Conservation (phyloP, 2,888 invertebrate genomes). For the Corythucha ciliata region DNA sequence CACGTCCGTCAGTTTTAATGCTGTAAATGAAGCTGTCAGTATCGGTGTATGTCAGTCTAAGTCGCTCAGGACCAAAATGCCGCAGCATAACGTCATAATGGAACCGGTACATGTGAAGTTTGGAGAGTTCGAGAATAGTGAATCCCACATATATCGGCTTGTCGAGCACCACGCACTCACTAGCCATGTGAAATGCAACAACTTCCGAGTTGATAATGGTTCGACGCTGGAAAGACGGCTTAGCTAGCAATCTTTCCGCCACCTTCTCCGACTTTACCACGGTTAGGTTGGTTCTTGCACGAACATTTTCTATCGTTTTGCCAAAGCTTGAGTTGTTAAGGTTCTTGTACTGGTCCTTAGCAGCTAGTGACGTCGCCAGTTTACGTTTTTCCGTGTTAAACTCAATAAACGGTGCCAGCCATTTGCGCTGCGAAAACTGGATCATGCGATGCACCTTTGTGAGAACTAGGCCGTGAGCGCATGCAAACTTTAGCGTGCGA, state of each 20-base stretch:
- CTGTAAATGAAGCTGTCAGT: conserved; percentile 17
- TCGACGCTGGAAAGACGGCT: neutral
- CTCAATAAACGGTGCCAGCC: conserved; percentile 36
- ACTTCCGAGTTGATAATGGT: neutral
- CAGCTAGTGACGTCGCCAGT: conserved; percentile 38
- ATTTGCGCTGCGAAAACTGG: conserved; percentile 36
- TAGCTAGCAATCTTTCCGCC: neutral
- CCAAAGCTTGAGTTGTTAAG: conserved; percentile 41
- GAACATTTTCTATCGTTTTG: conserved; percentile 38
- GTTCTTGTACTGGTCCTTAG: conserved; percentile 41
- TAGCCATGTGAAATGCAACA: neutral
- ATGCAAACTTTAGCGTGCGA: neutral
- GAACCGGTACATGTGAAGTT: neutral
- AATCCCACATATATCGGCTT: neutral
- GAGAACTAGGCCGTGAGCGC: conserved; percentile 34
- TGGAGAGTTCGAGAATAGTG: neutral
- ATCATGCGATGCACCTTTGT: conserved; percentile 37
- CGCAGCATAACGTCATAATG: too few species aligned
- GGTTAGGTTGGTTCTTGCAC: neutral
- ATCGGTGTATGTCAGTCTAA: too few species aligned
- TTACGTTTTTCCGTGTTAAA: conserved; percentile 25
- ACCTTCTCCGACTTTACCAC: neutral
- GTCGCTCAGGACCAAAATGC: too few species aligned
- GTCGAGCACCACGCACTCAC: neutral
- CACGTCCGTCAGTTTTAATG: conserved; percentile 15